phyloP scores from a whole-genome alignment of 2,113 vertebrate species.

The Picathartes gymnocephalus region DNA sequence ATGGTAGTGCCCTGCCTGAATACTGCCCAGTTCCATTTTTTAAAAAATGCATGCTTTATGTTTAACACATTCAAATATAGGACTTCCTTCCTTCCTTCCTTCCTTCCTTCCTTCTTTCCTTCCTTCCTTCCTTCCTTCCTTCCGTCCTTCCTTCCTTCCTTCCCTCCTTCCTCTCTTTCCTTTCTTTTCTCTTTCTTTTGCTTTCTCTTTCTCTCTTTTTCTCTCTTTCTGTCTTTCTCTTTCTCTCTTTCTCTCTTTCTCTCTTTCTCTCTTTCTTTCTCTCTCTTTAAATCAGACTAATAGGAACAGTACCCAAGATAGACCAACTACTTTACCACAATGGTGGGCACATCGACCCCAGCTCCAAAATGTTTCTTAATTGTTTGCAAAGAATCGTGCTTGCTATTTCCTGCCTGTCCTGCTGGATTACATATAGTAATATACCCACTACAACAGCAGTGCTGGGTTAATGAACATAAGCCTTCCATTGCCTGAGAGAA shows the following conservation, averaged over 20 bases:
- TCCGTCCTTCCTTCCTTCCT: not conserved
- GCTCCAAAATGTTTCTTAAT: not conserved
- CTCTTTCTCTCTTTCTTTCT: rapidly evolving
- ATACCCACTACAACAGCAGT: not conserved
- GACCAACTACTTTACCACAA: not conserved
- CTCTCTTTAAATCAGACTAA: not conserved
- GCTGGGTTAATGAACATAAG: not conserved
- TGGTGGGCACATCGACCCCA: not conserved
- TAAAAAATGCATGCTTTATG: not conserved
- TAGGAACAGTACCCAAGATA: not conserved
- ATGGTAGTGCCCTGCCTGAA: not conserved
- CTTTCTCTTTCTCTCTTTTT: not conserved
- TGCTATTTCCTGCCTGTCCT: not conserved
- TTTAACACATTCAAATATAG: not conserved
- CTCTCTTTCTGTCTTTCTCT: rapidly evolving
- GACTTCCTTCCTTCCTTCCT: not conserved
- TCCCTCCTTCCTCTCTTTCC: rapidly evolving
- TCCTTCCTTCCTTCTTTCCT: not conserved
- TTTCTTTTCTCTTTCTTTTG: not conserved
- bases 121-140: too few species aligned
- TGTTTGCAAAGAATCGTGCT: not conserved
- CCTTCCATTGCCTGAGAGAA: not conserved
- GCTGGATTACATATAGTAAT: not conserved
- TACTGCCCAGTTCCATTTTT: not conserved
- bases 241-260: not conserved